A percentile compares a stretch with the other conserved stretches of the same genome.
Conservation (phyloP, 1,140 invertebrate genomes). For the Aphelenchoides besseyi region DNA sequence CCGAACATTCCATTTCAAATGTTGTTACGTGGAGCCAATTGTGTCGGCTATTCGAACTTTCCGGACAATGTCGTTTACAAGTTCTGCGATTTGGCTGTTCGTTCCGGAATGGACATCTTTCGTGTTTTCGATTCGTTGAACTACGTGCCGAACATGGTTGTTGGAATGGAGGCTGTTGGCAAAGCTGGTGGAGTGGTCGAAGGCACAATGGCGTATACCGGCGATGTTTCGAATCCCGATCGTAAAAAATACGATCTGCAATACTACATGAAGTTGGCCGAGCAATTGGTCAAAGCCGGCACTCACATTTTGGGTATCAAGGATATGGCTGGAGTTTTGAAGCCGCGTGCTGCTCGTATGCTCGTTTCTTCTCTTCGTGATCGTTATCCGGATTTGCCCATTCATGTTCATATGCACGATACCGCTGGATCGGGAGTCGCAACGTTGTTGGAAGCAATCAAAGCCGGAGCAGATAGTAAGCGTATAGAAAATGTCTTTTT, state of each 20-base stretch:
- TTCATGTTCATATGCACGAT: slow-evolving; percentile 98
- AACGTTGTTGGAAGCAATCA: slow-evolving; percentile 86
- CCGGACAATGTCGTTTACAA: slow-evolving; percentile 96
- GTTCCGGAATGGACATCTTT: slow-evolving; percentile 97
- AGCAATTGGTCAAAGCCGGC: slow-evolving; percentile 90
- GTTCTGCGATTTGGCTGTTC: slow-evolving; percentile 79
- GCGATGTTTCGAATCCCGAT: slow-evolving; percentile 86
- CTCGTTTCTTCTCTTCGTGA: slow-evolving; percentile 82
- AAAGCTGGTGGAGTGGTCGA: slow-evolving; percentile 72
- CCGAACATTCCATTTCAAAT: slow-evolving; percentile 99
- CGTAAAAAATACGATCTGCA: slow-evolving; percentile 90
- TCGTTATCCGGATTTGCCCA: slow-evolving; percentile 86
- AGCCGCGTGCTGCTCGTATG: slow-evolving; percentile 84
- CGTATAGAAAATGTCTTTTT: too few species aligned
- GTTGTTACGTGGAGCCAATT: slow-evolving; percentile 93
- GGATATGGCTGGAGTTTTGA: slow-evolving; percentile 97
- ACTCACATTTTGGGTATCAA: slow-evolving; percentile 94
- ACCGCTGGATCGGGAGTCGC: slow-evolving; percentile 73
- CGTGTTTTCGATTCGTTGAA: slow-evolving; percentile 97
- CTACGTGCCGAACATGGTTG: slow-evolving; percentile 90
- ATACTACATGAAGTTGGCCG: slow-evolving; percentile 86
- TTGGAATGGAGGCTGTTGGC: slow-evolving; percentile 96
- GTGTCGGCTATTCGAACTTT: slow-evolving; percentile 97
- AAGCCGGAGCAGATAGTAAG: slow-evolving; percentile 92
- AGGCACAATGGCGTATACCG: slow-evolving; percentile 88